Conservation (phyloP, 2,888 invertebrate genomes). For the Eudemis profundana region DNA sequence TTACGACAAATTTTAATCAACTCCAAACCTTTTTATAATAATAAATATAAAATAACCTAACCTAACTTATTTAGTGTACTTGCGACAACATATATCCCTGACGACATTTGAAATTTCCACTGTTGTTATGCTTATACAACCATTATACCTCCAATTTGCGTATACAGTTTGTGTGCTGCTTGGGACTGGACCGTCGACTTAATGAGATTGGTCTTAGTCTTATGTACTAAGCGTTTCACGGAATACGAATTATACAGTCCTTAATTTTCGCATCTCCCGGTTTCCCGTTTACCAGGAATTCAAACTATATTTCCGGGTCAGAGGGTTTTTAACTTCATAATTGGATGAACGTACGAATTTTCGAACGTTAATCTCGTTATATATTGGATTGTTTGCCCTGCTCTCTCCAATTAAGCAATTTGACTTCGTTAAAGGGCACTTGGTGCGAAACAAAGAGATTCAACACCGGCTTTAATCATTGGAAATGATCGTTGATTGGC, state of each 20-base stretch:
- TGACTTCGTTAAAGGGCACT: slow-evolving; percentile 30
- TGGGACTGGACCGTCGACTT: no score
- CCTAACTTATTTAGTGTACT: no score
- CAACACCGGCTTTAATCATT: slow-evolving; percentile 27
- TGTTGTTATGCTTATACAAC: no score
- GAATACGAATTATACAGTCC: no score
- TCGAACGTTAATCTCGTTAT: slow-evolving; percentile 14
- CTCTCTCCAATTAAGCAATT: slow-evolving; percentile 39
- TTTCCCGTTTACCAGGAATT: background rate
- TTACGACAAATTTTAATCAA: no score
- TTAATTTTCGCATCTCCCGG: no score
- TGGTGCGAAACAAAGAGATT: slow-evolving; percentile 32
- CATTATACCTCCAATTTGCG: background rate
- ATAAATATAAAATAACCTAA: no score
- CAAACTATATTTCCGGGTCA: background rate
- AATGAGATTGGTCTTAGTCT: no score
- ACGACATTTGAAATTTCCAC: background rate
- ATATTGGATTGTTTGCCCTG: background rate
- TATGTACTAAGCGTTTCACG: no score
- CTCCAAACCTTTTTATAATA: no score
- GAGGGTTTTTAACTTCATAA: background rate
- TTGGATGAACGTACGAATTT: background rate
- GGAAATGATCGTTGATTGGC: slow-evolving; percentile 11
- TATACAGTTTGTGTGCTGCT: no score
- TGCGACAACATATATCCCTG: no score